These are phyloP conservation scores for Rutilus rutilus DNA, from an alignment of 2,113 vertebrate genomes.

Conservation along the genomic window DNA sequence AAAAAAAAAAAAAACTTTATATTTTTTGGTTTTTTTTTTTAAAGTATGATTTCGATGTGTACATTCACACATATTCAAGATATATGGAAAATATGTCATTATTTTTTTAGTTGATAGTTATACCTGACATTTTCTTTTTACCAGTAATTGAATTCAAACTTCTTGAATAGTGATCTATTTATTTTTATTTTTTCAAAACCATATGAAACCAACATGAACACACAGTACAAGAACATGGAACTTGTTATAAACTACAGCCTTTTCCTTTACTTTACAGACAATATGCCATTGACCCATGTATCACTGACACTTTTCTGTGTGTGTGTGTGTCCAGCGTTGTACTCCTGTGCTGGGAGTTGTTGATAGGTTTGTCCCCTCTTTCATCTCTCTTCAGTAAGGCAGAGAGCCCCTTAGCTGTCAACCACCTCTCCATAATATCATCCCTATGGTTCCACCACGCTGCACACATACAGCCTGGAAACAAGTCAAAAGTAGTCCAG, in stretches of 20 bases:
- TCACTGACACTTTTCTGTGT: constrained; percentile 1
- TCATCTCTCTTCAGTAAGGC: constrained; percentile 31
- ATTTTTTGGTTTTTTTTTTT: no score
- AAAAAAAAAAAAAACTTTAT: background rate
- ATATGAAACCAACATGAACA: no score
- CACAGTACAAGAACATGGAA: background rate
- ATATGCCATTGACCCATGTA: background rate
- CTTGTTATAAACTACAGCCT: background rate
- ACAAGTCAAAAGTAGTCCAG: constrained; percentile 25
- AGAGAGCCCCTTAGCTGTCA: constrained; percentile 40
- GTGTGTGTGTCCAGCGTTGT: background rate
- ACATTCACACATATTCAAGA: background rate
- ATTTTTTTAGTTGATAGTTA: background rate
- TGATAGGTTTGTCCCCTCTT: constrained; percentile 27
- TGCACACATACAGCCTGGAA: constrained; percentile 21
- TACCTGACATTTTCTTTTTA: background rate
- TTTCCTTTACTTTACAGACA: background rate
- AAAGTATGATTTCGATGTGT: background rate
- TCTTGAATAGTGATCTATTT: no score
- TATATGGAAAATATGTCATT: background rate
- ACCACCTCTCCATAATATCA: constrained; percentile 19
- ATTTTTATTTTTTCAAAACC: no score
- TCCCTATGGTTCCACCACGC: constrained; percentile 24
- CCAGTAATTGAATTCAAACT: background rate
- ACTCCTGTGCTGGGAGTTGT: constrained; percentile 2